phyloP scores from a whole-genome alignment of 2,888 invertebrate genomes.

The Conus canariensis region DNA sequence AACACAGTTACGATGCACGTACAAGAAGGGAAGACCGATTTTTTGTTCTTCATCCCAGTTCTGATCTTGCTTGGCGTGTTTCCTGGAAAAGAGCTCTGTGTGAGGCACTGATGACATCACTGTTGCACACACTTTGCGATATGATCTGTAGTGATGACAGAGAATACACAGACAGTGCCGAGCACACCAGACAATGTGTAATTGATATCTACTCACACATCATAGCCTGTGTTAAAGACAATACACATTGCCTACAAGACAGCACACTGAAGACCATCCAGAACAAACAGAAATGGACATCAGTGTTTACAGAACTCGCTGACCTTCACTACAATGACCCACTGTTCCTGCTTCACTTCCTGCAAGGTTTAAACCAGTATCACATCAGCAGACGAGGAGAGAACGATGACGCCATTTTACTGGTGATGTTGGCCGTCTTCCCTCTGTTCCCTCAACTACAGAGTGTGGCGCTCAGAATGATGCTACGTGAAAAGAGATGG shows the following conservation, averaged over 20 bases:
- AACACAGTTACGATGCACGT: background rate
- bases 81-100: background rate
- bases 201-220: background rate
- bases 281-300: conserved; percentile 3
- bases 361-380: background rate
- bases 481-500: conserved; percentile 26
- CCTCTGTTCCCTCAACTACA: conserved; percentile 21
- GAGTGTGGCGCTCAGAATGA: background rate
- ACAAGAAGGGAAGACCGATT: background rate
- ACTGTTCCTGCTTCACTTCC: background rate
- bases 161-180: background rate
- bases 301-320: background rate
- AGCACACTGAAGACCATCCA: background rate
- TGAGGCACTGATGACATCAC: background rate
- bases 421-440: background rate
- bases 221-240: background rate
- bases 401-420: background rate
- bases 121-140: background rate
- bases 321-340: background rate
- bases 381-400: background rate
- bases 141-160: background rate
- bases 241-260: background rate
- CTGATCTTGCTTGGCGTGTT: background rate
- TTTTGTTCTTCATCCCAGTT: no score
- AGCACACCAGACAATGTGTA: background rate